Percentiles rank a stretch among this genome's conserved stretches.
phyloP scores from a whole-genome alignment of 2,888 invertebrate genomes.

The Lycia hirtaria region DNA sequence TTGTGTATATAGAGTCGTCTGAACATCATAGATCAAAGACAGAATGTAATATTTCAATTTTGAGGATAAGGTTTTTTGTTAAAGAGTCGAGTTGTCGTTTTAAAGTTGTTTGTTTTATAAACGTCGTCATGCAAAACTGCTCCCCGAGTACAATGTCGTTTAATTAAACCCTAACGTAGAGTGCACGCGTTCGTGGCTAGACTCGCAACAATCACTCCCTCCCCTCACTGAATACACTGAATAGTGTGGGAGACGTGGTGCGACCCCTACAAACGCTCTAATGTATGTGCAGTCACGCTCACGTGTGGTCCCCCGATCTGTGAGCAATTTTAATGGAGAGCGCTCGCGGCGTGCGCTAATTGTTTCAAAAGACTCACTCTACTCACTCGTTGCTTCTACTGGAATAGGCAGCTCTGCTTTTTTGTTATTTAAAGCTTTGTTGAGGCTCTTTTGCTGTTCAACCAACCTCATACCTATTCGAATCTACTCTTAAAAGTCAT shows the following conservation, averaged over 20 bases:
- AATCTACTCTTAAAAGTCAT: no score
- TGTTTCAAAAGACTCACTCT: slow-evolving; percentile 66
- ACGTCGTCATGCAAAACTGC: neutral
- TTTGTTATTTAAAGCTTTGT: slow-evolving; percentile 22
- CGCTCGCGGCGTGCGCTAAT: slow-evolving; percentile 64
- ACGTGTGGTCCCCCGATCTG: slow-evolving; percentile 62
- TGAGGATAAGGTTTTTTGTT: no score
- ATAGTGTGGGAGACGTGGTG: slow-evolving; percentile 46
- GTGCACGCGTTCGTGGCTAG: slow-evolving; percentile 45
- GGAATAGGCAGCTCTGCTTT: slow-evolving; percentile 11
- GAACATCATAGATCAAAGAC: neutral
- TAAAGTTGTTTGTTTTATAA: slow-evolving; percentile 4
- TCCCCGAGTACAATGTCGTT: slow-evolving; percentile 13
- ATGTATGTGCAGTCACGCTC: slow-evolving; percentile 71
- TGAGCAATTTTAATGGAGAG: slow-evolving; percentile 73
- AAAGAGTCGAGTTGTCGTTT: no score
- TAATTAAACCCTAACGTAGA: slow-evolving; percentile 26
- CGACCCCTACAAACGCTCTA: slow-evolving; percentile 57
- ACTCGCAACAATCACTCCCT: slow-evolving; percentile 57
- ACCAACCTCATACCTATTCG: no score
- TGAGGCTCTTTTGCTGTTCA: slow-evolving; percentile 5
- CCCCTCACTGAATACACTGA: no score
- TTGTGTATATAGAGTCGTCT: neutral
- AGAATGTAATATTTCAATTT: no score
- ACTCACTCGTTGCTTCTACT: neutral